These are phyloP conservation scores for Buceros bicornis DNA, from an alignment of 2,797 vertebrate genomes.

Conservation along the genomic window DNA sequence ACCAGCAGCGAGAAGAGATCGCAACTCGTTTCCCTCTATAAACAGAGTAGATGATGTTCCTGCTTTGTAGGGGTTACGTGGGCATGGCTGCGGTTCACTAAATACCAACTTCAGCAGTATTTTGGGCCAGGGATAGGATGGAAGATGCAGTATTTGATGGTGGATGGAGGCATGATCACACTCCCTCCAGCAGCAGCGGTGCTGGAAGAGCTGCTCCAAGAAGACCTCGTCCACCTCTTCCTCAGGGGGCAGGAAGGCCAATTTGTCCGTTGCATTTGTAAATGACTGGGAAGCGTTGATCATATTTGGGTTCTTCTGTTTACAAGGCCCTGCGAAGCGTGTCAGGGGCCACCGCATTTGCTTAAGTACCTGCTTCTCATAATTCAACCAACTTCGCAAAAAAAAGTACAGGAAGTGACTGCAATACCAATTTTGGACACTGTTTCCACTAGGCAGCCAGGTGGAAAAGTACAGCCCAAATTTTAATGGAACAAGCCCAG, in stretches of 20 bases:
- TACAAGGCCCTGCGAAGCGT: neutral
- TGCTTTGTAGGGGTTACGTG: neutral
- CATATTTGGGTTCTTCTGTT: neutral
- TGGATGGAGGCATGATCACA: neutral
- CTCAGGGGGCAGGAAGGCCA: neutral
- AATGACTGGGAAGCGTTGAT: neutral
- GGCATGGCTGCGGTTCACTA: neutral
- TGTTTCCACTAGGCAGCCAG: neutral
- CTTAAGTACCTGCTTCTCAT: neutral
- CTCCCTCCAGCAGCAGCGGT: neutral
- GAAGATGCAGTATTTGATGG: neutral
- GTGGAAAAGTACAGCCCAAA: constrained; percentile 14
- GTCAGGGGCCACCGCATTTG: neutral
- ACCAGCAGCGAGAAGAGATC: neutral
- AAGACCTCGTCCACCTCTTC: neutral
- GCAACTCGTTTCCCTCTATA: neutral
- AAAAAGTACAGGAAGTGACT: neutral
- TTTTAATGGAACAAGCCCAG: constrained; percentile 14
- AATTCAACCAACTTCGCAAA: constrained; percentile 4
- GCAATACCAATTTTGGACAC: neutral
- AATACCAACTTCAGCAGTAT: neutral
- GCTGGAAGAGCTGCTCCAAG: neutral
- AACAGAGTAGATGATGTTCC: neutral
- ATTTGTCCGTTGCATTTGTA: neutral
- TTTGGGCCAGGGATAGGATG: neutral